Conservation (phyloP, 2,113 vertebrate genomes). For the Phrynosoma platyrhinos region DNA sequence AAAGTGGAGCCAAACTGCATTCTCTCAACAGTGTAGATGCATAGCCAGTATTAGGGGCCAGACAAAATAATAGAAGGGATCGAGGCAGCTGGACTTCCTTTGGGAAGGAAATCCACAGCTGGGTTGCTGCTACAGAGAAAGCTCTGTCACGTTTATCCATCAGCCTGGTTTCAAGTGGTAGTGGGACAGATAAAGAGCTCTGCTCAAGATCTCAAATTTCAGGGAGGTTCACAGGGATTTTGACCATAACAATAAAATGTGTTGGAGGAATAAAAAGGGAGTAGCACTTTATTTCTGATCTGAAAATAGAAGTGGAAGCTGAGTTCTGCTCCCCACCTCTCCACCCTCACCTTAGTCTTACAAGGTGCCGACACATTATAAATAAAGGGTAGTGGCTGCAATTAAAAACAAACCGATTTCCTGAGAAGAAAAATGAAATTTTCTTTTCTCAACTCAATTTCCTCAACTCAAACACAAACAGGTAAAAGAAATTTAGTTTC, state of each 20-base stretch:
- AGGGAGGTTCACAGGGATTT: neutral
- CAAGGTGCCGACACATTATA: slow-evolving; percentile 6
- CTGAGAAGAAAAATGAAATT: slow-evolving; percentile 70
- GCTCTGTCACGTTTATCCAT: too few relatives aligned
- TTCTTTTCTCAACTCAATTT: slow-evolving; percentile 64
- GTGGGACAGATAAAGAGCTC: too few relatives aligned
- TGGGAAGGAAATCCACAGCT: too few relatives aligned
- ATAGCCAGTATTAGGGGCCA: too few relatives aligned
- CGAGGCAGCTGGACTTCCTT: too few relatives aligned
- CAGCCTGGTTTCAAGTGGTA: too few relatives aligned
- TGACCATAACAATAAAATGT: slow-evolving; percentile 21
- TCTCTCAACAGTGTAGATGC: too few relatives aligned
- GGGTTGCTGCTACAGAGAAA: too few relatives aligned
- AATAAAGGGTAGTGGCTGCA: slow-evolving; percentile 57
- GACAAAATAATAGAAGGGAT: too few relatives aligned
- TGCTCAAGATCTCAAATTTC: too few relatives aligned
- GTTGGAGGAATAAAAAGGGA: neutral
- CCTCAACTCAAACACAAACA: slow-evolving; percentile 56
- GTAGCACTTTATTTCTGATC: neutral
- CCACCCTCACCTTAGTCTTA: neutral
- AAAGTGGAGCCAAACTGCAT: too few relatives aligned
- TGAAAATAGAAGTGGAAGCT: slow-evolving; percentile 40
- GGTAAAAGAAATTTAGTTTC: slow-evolving; percentile 69
- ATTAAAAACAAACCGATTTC: slow-evolving; percentile 77
- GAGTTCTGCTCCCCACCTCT: neutral